These are phyloP conservation scores for Nomada goodeniana DNA, from an alignment of 2,888 invertebrate genomes.

Conservation along the genomic window DNA sequence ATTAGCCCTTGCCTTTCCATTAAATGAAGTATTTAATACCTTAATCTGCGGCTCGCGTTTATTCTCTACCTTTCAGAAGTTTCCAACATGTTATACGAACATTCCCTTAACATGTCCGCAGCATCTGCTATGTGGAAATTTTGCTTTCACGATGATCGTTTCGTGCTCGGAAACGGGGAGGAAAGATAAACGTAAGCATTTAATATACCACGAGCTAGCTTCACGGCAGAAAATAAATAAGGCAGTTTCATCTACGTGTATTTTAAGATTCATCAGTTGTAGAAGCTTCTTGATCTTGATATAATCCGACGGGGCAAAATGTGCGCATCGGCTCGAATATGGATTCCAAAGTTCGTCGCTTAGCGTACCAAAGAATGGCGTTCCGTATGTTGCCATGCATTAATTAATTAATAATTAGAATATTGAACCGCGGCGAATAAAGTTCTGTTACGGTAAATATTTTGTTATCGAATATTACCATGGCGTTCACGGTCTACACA, in stretches of 20 bases:
- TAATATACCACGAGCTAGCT: conserved; percentile 43
- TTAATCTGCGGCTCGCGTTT: not conserved
- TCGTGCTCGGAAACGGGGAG: not conserved
- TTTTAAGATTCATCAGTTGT: conserved; percentile 24
- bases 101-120: conserved; percentile 30
- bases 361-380: too few species aligned
- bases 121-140: conserved; percentile 37
- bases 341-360: too few species aligned
- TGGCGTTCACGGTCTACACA: too few species aligned
- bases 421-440: too few species aligned
- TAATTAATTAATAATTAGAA: too few species aligned
- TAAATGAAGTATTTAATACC: not conserved
- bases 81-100: conserved; percentile 15
- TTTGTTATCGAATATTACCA: too few species aligned
- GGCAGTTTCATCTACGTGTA: conserved; percentile 39
- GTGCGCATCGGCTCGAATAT: too few species aligned
- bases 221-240: conserved; percentile 54
- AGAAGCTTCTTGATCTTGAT: not conserved
- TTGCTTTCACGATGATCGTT: conserved; percentile 33
- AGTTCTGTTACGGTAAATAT: too few species aligned
- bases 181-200: conserved; percentile 51
- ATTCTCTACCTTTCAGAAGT: not conserved
- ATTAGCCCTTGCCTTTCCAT: not conserved
- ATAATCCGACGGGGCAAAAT: too few species aligned
- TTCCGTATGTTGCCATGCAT: too few species aligned